Evolutionary conservation across 2,888 invertebrate species (phyloP), one percentile per base, ranked within the genome.

Genomic region (Pherbina coryleti): DNA sequence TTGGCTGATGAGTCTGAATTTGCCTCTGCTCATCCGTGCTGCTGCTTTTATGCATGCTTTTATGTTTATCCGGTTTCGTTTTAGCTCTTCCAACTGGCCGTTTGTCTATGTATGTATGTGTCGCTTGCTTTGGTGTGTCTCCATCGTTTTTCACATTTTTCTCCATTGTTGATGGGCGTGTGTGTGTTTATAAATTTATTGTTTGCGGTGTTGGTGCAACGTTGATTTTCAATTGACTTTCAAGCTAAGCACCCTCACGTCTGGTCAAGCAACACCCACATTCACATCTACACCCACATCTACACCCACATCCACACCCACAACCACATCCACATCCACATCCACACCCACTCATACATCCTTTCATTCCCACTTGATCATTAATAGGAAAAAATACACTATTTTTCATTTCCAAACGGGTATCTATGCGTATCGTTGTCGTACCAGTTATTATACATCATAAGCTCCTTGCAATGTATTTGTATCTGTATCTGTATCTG

Each of bases 141-240:
- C 60, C 60, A 14, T 19, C 25, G 22, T 5, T 25, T 25, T 70
- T 2, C 74, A 14, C 28, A 64, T 64, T 14, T 17, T 22, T 31
- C n/a, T n/a, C 25, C 34, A 25, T 17, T 34, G 69, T 76, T 31
- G 55, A 28, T 57, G 19, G 37, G 53, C 17, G 28, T 31, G 28
- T 3, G 17, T 19, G 25, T 44, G 14, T 19, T 2, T 31, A 55
- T 9, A 55, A 75, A 75, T 75, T 75, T 66, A 75, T 75, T 67
- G 66, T 75, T 67, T 51, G 55, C 67, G 55, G 25, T 53, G 55
- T 55, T 55, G 55, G 67, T 66, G 25, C 66, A 67, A 14, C n/a
- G 53, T 55, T 75, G 75, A 51, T 49, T 73, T 37, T 31, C 8
- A 49, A 19, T 44, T 28, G 19, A n/a, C n/a, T 14, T 62, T 28